Evolutionary conservation across 1,140 invertebrate species (phyloP).

Genomic region (Himalopsyche phryganea): DNA sequence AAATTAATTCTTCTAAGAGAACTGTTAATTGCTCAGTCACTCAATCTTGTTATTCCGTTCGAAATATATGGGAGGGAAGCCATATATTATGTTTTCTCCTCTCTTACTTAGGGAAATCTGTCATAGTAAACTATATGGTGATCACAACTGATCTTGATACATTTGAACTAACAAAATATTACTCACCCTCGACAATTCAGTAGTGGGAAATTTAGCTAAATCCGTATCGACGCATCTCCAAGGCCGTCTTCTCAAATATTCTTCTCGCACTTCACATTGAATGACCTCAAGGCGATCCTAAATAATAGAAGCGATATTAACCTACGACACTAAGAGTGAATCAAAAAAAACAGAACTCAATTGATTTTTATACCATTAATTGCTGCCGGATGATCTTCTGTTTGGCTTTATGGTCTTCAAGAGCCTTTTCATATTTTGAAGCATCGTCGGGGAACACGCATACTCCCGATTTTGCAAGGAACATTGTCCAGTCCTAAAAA

Average conservation of each 20-base stretch:
- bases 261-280: constrained; percentile 39
- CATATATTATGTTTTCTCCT: no score
- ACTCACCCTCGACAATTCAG: constrained; percentile 43
- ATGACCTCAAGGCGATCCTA: constrained; percentile 41
- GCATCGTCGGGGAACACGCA: constrained; percentile 47
- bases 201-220: constrained; percentile 44
- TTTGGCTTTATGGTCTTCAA: constrained; percentile 43
- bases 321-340: not conserved
- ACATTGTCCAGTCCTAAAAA: constrained; percentile 49
- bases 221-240: constrained; percentile 48
- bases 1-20: no score
- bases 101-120: no score
- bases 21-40: no score
- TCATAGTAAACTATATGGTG: no score
- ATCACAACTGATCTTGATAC: no score
- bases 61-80: no score
- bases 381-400: constrained; percentile 40
- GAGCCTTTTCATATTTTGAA: constrained; percentile 41
- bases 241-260: constrained; percentile 43
- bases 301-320: not conserved
- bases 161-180: no score
- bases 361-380: constrained; percentile 40
- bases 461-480: constrained; percentile 46
- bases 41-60: no score
- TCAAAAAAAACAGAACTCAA: not conserved